Conservation (phyloP, 1,140 invertebrate species). For the Diabrotica undecimpunctata region DNA sequence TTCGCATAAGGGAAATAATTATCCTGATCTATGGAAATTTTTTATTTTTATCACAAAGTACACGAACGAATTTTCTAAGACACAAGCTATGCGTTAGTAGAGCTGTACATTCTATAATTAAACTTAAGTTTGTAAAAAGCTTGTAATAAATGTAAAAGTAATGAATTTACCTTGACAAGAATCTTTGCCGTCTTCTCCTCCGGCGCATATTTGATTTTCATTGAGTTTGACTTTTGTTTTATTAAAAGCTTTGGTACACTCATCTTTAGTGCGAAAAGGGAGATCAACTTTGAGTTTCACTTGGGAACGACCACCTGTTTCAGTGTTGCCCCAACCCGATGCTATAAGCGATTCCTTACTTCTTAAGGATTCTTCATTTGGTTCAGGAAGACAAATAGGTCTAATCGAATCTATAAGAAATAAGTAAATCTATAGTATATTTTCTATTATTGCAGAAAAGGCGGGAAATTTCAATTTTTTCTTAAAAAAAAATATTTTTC, state of each 20-base stretch:
- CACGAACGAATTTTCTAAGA: no score
- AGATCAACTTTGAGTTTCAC: not conserved
- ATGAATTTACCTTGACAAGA: conserved; percentile 50
- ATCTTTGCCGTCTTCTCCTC: conserved; percentile 59
- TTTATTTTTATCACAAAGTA: no score
- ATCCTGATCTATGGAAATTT: no score
- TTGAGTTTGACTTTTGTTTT: not conserved
- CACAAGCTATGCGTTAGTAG: no score
- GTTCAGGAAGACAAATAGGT: conserved; percentile 65
- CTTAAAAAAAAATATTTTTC: no score
- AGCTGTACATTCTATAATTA: no score
- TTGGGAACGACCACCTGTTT: conserved; percentile 45
- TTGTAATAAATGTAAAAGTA: no score
- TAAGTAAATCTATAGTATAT: not conserved
- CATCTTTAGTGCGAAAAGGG: not conserved
- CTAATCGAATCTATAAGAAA: conserved; percentile 50
- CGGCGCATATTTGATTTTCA: conserved; percentile 51
- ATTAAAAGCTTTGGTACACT: not conserved
- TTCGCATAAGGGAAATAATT: no score
- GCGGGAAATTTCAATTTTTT: no score
- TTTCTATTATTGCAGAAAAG: no score
- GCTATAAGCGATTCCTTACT: conserved; percentile 49
- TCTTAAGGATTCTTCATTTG: conserved; percentile 29
- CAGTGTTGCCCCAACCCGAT: conserved; percentile 64
- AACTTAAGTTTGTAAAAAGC: no score